Evolutionary conservation across 2,113 vertebrate species (phyloP).

Genomic region (Xenotilapia caudafasciata): DNA sequence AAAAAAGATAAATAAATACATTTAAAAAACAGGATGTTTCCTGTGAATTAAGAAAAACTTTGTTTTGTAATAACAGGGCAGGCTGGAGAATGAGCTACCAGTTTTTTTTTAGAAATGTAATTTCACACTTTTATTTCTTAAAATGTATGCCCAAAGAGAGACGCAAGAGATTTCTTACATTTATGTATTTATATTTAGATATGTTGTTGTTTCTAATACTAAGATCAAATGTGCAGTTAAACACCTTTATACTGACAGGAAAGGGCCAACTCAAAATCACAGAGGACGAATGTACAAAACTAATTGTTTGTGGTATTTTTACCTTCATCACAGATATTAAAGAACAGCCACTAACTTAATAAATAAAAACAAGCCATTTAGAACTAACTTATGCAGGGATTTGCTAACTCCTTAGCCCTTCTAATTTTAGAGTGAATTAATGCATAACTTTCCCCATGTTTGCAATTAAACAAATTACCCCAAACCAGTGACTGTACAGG

Average conservation of each 20-base stretch:
- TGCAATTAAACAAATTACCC: not conserved
- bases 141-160: not conserved
- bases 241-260: not conserved
- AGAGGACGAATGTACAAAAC: not conserved
- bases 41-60: not conserved
- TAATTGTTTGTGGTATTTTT: not conserved
- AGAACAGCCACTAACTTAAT: not conserved
- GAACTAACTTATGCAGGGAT: not conserved
- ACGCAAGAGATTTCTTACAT: not conserved
- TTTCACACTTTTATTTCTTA: not conserved
- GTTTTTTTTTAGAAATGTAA: not conserved
- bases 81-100: not conserved
- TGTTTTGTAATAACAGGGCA: not conserved
- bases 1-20: not conserved
- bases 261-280: not conserved
- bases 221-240: not conserved
- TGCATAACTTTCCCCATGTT: not conserved
- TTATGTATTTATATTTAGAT: not conserved
- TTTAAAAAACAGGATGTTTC: not conserved
- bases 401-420: not conserved
- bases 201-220: accelerated
- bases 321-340: not conserved
- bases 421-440: not conserved
- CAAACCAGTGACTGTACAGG: not conserved
- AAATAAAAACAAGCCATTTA: not conserved